phyloP scores from a whole-genome alignment of 2,888 invertebrate genomes.

The Ormyrus rosae region DNA sequence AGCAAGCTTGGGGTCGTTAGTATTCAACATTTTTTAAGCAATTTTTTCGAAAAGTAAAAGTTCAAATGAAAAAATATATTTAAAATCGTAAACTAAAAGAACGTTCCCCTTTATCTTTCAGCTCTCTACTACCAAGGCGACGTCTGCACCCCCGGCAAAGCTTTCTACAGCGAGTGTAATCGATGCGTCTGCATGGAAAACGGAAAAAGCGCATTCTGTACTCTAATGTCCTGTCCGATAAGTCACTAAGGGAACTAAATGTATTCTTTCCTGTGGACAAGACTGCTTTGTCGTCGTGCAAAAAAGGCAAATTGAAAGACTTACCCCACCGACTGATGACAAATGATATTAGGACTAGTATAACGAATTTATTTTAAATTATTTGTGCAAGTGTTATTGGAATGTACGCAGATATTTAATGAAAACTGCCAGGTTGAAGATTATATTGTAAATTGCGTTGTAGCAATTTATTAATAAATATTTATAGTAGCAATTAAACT shows the following conservation, averaged over 20 bases:
- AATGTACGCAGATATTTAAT: too few relatives aligned
- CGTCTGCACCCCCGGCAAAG: slow-evolving; percentile 73
- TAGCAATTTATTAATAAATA: too few relatives aligned
- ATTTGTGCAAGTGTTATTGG: too few relatives aligned
- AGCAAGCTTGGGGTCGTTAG: slow-evolving; percentile 61
- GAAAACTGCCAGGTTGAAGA: too few relatives aligned
- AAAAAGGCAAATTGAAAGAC: slow-evolving; percentile 13
- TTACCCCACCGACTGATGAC: neutral
- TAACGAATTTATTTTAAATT: too few relatives aligned
- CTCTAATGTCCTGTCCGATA: slow-evolving; percentile 64
- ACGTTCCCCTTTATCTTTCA: neutral
- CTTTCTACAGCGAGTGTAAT: slow-evolving; percentile 77
- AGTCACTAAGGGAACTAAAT: slow-evolving; percentile 32
- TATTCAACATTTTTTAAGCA: neutral
- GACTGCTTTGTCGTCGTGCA: slow-evolving; percentile 11
- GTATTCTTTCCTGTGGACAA: slow-evolving; percentile 7
- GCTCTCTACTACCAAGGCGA: slow-evolving; percentile 41
- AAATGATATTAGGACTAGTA: too few relatives aligned
- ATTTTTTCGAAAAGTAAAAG: neutral
- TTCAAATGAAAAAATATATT: too few relatives aligned
- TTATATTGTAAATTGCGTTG: too few relatives aligned
- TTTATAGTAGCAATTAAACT: too few relatives aligned
- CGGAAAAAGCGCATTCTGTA: slow-evolving; percentile 77
- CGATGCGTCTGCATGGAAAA: slow-evolving; percentile 78
- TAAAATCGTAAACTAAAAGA: neutral